phyloP scores from a whole-genome alignment of 2,888 invertebrate genomes.

The Ormia ochracea region DNA sequence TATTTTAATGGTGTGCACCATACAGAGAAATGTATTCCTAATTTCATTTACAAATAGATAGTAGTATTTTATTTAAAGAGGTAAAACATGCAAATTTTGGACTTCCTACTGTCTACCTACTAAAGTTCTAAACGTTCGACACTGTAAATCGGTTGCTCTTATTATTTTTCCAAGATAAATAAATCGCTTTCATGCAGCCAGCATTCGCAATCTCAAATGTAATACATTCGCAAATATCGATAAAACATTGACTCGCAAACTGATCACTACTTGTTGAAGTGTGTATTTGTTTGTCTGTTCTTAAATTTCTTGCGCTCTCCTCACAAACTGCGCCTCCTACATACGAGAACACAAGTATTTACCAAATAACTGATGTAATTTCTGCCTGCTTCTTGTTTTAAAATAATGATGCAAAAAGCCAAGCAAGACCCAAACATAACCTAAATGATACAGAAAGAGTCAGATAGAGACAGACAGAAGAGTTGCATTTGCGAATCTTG shows the following conservation, averaged over 20 bases:
- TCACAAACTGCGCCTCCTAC: background rate
- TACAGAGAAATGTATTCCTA: no score
- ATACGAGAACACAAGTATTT: background rate
- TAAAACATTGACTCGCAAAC: conserved; percentile 4
- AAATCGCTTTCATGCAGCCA: no score
- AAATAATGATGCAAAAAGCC: conserved; percentile 8
- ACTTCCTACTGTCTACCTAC: no score
- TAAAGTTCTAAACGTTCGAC: no score
- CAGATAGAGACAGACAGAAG: conserved; percentile 6
- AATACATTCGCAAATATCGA: no score
- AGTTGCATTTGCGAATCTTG: background rate
- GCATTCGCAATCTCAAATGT: no score
- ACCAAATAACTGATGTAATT: background rate
- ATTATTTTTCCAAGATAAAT: no score
- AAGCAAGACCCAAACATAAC: background rate
- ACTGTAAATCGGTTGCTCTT: no score
- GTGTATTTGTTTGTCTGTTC: background rate
- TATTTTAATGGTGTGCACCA: no score
- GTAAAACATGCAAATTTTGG: no score
- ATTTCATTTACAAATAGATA: no score
- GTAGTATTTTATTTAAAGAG: no score
- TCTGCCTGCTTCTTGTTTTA: conserved; percentile 1
- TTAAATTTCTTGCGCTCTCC: background rate
- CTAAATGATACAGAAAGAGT: background rate
- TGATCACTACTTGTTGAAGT: background rate